Conservation (phyloP, 2,797 vertebrate genomes). For the Myotis daubentonii region DNA sequence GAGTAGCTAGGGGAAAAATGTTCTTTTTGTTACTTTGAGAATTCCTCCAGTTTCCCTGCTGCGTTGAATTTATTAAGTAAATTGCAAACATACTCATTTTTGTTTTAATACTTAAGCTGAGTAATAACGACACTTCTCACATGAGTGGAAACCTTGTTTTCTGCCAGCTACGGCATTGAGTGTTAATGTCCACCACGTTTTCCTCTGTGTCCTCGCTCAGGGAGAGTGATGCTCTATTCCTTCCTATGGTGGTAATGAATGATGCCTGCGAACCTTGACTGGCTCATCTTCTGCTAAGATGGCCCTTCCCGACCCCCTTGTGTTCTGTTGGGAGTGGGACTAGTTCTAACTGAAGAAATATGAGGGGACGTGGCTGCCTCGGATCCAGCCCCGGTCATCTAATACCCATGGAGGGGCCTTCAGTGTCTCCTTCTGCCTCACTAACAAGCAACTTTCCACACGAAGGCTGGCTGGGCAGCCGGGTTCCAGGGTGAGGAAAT, state of each 20-base stretch:
- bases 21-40: not conserved
- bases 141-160: not conserved
- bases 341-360: not conserved
- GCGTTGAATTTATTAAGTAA: not conserved
- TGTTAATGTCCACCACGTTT: no score
- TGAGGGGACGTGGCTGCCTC: rapidly evolving
- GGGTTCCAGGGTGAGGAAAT: not conserved
- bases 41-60: not conserved
- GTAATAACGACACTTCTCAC: not conserved
- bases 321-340: no score
- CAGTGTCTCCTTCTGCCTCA: no score
- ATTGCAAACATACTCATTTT: not conserved
- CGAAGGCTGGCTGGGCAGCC: rapidly evolving
- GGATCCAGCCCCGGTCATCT: rapidly evolving
- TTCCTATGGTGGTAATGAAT: not conserved
- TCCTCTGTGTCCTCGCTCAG: not conserved
- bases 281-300: rapidly evolving
- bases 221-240: rapidly evolving
- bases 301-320: rapidly evolving
- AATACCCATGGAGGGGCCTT: rapidly evolving
- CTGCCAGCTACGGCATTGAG: not conserved
- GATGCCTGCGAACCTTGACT: rapidly evolving
- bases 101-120: not conserved
- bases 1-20: not conserved
- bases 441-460: not conserved